Base-by-base conservation (phyloP, 1,140 invertebrate genomes). In the Drosophila simulans region DNA sequence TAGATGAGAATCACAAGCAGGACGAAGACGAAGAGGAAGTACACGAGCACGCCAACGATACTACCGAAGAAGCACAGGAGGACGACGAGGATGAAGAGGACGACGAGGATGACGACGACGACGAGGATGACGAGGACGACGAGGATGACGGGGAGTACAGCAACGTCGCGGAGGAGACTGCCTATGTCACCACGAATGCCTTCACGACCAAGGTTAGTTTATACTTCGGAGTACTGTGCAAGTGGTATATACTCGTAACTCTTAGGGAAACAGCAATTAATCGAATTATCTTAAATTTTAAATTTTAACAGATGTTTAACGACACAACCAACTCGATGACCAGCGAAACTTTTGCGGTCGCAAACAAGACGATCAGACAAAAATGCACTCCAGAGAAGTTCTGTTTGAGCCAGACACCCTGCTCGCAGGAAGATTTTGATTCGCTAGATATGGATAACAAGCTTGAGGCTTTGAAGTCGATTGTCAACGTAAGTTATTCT, bases 31-130 rank as follows among this genome's bases (percentile, higher is more conserved):
- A 63, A 1, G 75, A 91, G 10, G 85, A 74, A 35, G 92, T 22
- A 94, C 69, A 89, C 10, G 79, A 88, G 15, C 71, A 80, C 31
- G 86, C 93, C n/a, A 66, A 70, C 59, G 81, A 91, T 43, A 80
- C 70, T 42, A 77, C 69, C 17, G 77, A 84, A 54, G 79, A 84
- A 22, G 78, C 76, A 5, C 51, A 74, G 27, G 73, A 77, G 45
- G 75, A 84, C 22, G 68, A 76, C 40, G 75, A 91, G 12, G 17
- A 17, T 17, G 17, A 17, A 17, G 73, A 77, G 45, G 75, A 84
- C 22, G 68, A 76, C 37, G 75, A 91, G 12, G 20, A 22, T 22
- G 3, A 3, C 20, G 75, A 84, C 20, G 68, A 74, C 40, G 75
- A 91, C 11, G 73, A 77, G 45, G 75, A 84, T 20, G 68, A 76